Evolutionary conservation across 2,888 invertebrate genomes (phyloP).

Genomic region (Gryllus longicercus): DNA sequence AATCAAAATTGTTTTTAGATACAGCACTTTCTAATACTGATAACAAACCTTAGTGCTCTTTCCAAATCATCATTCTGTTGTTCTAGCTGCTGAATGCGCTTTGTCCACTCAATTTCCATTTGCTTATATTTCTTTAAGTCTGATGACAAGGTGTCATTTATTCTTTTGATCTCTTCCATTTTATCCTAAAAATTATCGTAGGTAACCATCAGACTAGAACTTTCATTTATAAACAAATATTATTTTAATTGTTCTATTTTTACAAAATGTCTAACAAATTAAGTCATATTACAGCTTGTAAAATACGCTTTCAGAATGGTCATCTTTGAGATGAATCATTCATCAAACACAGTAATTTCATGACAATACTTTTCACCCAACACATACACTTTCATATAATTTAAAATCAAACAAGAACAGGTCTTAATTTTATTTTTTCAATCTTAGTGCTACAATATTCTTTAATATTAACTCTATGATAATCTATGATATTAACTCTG

Average conservation of each 20-base stretch:
- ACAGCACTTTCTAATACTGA: background rate
- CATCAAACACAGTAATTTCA: background rate
- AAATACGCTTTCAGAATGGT: background rate
- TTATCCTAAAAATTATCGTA: no score
- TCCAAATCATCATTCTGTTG: background rate
- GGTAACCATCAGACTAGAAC: no score
- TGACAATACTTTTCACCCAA: background rate
- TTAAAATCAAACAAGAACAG: background rate
- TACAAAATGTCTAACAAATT: no score
- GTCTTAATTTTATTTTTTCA: no score
- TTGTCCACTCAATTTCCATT: background rate
- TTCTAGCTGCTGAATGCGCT: background rate
- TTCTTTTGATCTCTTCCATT: background rate
- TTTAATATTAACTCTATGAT: no score
- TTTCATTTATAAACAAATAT: no score
- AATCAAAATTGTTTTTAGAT: background rate
- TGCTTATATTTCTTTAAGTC: background rate
- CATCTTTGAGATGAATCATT: background rate
- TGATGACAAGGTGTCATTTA: background rate
- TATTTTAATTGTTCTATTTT: no score
- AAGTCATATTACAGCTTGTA: no score
- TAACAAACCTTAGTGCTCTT: background rate
- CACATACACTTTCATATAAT: background rate
- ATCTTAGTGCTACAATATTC: no score
- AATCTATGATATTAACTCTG: background rate